Evolutionary conservation across 1,140 invertebrate species (phyloP).

Genomic region (Lethrus apterus): DNA sequence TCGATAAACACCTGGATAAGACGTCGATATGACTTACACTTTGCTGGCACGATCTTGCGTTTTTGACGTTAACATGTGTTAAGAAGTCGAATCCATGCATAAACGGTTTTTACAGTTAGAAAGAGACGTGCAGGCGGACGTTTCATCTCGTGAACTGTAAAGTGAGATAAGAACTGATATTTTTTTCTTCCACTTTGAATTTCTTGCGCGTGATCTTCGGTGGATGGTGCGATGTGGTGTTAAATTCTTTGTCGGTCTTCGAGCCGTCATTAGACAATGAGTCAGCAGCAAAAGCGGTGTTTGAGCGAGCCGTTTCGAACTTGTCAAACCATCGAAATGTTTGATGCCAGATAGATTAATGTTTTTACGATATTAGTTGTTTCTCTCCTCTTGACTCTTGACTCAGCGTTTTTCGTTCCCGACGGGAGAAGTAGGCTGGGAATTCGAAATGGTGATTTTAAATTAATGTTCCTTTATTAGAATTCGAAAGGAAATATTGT

Average conservation of each 20-base stretch:
- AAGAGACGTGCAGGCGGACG: too few relatives aligned
- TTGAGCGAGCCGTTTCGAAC: constrained; percentile 25
- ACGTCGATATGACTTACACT: too few relatives aligned
- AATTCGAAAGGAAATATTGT: too few relatives aligned
- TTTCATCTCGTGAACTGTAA: too few relatives aligned
- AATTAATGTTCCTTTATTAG: too few relatives aligned
- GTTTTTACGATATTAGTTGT: constrained; percentile 36
- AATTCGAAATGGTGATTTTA: constrained; percentile 25
- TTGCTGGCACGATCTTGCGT: too few relatives aligned
- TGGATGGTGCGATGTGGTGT: constrained; percentile 18
- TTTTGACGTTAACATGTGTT: too few relatives aligned
- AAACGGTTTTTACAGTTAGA: too few relatives aligned
- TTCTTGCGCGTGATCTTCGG: constrained; percentile 16
- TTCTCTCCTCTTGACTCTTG: constrained; percentile 21
- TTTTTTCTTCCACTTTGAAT: background rate
- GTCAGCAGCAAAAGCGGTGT: constrained; percentile 29
- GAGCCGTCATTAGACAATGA: constrained; percentile 35
- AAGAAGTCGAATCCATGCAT: too few relatives aligned
- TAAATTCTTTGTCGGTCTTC: constrained; percentile 32
- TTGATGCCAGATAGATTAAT: constrained; percentile 39
- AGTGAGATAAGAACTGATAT: background rate
- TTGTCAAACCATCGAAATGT: constrained; percentile 37
- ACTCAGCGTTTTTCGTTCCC: constrained; percentile 27
- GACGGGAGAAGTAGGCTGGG: constrained; percentile 16
- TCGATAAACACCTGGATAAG: too few relatives aligned